Evolutionary conservation across 2,888 invertebrate genomes (phyloP), one percentile per base, ranked within the genome.

Genomic region (Phymatocera aterrima): DNA sequence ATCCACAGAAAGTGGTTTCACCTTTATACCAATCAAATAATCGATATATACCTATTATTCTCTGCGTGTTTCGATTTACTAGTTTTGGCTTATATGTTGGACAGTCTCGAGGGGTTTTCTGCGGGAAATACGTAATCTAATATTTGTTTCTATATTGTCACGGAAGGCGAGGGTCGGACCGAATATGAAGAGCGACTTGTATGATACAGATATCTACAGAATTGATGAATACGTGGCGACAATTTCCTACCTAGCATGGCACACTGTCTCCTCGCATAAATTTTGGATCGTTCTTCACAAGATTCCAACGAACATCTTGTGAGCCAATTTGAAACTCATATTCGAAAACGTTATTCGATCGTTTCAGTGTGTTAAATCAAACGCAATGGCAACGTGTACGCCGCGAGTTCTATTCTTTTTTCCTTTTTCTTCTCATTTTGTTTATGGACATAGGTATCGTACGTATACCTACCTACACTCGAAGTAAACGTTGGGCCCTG

Each of bases 401-500:
- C n/a, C n/a, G n/a, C n/a, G n/a, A n/a, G n/a, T n/a, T n/a, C n/a
- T 64, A 37, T 37, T 64, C 37, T 64, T 64, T 37, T 57, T 24
- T 12, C 0, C 21, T 5, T 6, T 21, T 1, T 24, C 10, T 37
- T 64, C n/a, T 34, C 37, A 37, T 64, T 10, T 8, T 37, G 61
- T 64, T 64, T n/a, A n/a, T n/a, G 28, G 21, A 46, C 43, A 28
- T 46, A 43, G 28, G 1, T 68, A 68, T 68, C 28, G 28, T 24
- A 34, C 28, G 28, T 24, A 34, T 68, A 46, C 24, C 34, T 68
- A 68, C 46, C 31, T 43, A 10, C n/a, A n/a, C 61, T 31, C n/a
- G 37, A 31, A n/a, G 34, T 64, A 64, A 64, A 64, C 37, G 61
- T 64, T 64, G 37, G 61, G 61, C 61, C 61, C 15, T 68, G 40